Evolutionary conservation across 2,888 invertebrate species (phyloP).

Genomic region (Acronicta leporina): DNA sequence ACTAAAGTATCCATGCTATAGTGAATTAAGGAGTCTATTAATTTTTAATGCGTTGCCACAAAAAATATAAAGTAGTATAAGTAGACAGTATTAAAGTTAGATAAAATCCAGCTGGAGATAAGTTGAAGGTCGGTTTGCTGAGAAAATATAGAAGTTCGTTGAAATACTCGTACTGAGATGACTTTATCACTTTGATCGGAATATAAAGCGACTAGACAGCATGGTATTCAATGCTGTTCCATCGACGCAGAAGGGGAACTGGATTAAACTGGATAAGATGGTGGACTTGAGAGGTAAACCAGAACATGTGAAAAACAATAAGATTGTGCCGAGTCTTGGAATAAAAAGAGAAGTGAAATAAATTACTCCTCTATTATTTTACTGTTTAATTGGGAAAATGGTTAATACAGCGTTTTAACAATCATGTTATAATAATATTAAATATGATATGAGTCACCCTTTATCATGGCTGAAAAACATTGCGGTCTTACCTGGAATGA

Average conservation of each 20-base stretch:
- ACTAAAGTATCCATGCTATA: conserved; percentile 9
- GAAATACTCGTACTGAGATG: too few species aligned
- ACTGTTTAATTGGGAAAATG: not conserved
- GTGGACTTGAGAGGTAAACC: not conserved
- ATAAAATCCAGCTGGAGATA: not conserved
- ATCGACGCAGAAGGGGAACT: not conserved
- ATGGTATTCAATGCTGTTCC: too few species aligned
- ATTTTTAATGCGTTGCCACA: conserved; percentile 29
- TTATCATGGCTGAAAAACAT: not conserved
- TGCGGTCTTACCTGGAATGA: not conserved
- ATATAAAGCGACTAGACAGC: too few species aligned
- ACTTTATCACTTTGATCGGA: too few species aligned
- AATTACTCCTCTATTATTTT: not conserved
- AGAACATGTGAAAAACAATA: conserved; percentile 1
- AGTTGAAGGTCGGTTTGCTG: not conserved
- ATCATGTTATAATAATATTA: too few species aligned
- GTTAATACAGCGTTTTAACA: not conserved
- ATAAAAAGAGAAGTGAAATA: not conserved
- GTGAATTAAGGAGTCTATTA: conserved; percentile 28
- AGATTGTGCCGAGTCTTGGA: not conserved
- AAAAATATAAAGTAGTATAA: conserved; percentile 22
- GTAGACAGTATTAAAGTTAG: not conserved
- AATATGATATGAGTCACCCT: not conserved
- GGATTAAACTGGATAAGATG: not conserved
- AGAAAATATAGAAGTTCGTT: too few species aligned